A percentile compares a stretch with the other conserved stretches of the same genome.
These are phyloP conservation scores for Caenorhabditis afra DNA, from an alignment of 2,888 invertebrate genomes.

Conservation along the genomic window DNA sequence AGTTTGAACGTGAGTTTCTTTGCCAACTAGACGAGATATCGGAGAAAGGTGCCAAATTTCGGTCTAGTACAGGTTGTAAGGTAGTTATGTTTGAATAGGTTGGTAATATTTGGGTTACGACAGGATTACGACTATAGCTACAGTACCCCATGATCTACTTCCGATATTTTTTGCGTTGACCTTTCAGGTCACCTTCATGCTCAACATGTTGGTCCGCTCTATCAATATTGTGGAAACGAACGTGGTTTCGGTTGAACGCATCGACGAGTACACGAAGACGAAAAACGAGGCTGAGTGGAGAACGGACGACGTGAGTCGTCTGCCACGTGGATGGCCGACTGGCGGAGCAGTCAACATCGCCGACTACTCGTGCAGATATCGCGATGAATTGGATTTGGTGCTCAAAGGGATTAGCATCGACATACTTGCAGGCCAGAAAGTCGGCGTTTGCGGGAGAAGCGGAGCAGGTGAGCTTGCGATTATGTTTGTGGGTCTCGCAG, in stretches of 20 bases:
- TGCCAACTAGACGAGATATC: too few relatives aligned
- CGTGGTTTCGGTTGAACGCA: slow-evolving; percentile 94
- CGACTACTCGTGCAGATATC: slow-evolving; percentile 83
- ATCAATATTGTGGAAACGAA: slow-evolving; percentile 97
- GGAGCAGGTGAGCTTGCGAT: slow-evolving; percentile 76
- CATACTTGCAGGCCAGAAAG: slow-evolving; percentile 84
- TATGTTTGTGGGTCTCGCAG: too few relatives aligned
- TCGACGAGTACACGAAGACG: slow-evolving; percentile 76
- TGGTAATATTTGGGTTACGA: too few relatives aligned
- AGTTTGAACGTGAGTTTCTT: slow-evolving; percentile 80
- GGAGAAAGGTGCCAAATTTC: too few relatives aligned
- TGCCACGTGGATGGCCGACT: slow-evolving; percentile 64
- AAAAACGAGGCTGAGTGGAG: slow-evolving; percentile 74
- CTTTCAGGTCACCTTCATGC: slow-evolving; percentile 90
- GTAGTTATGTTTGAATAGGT: too few relatives aligned
- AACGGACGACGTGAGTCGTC: background rate
- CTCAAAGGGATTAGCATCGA: slow-evolving; percentile 82
- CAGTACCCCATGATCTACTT: too few relatives aligned
- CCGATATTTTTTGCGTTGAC: too few relatives aligned
- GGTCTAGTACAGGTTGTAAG: too few relatives aligned
- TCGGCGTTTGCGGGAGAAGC: slow-evolving; percentile 82
- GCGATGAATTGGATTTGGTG: slow-evolving; percentile 86
- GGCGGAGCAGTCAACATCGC: slow-evolving; percentile 62
- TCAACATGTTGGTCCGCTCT: slow-evolving; percentile 97
- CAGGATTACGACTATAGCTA: too few relatives aligned